Conservation (phyloP, 1,140 invertebrate genomes). For the Sinonovacula constricta region DNA sequence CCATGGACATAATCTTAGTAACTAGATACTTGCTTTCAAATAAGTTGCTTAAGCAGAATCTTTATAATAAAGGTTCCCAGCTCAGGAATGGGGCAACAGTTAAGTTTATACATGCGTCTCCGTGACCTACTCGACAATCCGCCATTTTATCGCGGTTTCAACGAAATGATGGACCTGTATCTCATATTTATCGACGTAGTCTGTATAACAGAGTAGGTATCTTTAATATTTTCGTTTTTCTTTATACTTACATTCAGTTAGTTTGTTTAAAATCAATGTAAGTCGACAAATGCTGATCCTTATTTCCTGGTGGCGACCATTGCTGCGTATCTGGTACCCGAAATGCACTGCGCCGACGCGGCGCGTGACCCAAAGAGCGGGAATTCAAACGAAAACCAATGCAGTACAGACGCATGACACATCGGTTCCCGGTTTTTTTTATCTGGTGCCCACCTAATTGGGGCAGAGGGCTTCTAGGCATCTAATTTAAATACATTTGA, state of each 20-base stretch:
- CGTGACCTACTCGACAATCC: no score
- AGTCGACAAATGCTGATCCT: background rate
- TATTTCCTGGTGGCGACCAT: conserved; percentile 36
- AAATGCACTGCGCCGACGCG: conserved; percentile 31
- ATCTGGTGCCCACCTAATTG: background rate
- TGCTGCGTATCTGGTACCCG: conserved; percentile 29
- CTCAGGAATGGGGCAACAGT: no score
- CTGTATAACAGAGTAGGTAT: background rate
- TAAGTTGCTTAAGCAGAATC: no score
- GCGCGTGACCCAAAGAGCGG: conserved; percentile 50
- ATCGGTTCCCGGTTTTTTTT: conserved; percentile 28
- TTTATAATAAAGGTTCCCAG: no score
- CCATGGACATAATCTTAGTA: no score
- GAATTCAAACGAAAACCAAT: conserved; percentile 37
- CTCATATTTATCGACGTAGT: background rate
- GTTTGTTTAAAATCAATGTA: background rate
- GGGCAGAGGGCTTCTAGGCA: no score
- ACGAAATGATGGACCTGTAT: background rate
- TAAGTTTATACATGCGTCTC: no score
- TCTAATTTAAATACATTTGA: no score
- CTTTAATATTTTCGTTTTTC: background rate
- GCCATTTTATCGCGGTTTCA: background rate
- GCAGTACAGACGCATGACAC: conserved; percentile 5
- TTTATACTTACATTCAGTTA: background rate
- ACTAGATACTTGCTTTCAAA: no score